Evolutionary conservation across 2,113 vertebrate genomes (phyloP).

Genomic region (Falcunculus frontatus): DNA sequence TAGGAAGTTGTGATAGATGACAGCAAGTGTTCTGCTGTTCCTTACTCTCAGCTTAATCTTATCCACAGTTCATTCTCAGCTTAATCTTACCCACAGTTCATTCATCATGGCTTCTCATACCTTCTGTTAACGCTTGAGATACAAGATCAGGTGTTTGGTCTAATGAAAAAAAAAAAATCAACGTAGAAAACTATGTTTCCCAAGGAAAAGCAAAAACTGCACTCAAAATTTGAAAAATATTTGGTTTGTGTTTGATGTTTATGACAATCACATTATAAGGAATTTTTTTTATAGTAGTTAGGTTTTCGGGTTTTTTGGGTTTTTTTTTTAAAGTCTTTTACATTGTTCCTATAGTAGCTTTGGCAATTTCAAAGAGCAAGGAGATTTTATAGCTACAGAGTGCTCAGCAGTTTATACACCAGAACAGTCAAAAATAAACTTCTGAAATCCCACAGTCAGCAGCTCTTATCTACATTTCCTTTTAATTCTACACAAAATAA

Average conservation of each 20-base stretch:
- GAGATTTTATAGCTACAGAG: background rate
- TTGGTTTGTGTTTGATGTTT: background rate
- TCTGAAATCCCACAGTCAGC: background rate
- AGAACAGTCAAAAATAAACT: background rate
- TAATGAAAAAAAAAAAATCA: background rate
- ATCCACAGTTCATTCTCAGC: background rate
- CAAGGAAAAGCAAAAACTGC: background rate
- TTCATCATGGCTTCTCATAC: background rate
- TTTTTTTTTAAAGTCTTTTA: background rate
- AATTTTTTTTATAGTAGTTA: background rate
- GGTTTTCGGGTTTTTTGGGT: background rate
- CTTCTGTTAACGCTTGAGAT: background rate
- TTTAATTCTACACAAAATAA: conserved; percentile 13
- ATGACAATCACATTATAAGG: background rate
- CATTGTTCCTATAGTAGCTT: background rate
- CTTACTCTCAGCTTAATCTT: background rate
- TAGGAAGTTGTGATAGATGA: background rate
- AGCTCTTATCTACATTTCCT: background rate
- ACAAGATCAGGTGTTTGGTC: background rate
- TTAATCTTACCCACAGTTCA: background rate
- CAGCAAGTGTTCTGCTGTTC: background rate
- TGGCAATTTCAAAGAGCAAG: background rate
- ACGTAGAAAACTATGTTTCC: background rate
- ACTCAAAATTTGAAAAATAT: background rate
- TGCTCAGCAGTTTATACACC: background rate